phyloP scores from a whole-genome alignment of 2,888 invertebrate genomes.

The Sphaeridia pumilis region DNA sequence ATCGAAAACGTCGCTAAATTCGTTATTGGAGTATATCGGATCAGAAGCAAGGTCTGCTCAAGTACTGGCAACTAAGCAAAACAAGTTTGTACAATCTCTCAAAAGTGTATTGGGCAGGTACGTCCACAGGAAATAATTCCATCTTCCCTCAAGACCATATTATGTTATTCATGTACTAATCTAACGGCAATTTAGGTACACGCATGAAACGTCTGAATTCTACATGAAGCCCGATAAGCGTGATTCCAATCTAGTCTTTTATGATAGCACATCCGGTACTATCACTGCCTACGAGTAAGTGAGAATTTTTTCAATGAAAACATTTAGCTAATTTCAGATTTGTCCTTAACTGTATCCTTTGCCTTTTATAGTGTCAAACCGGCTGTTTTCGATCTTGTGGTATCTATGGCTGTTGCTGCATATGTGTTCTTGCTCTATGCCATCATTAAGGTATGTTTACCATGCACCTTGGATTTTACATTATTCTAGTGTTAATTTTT shows the following conservation, averaged over 20 bases:
- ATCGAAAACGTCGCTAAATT: slow-evolving; percentile 56
- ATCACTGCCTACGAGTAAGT: slow-evolving; percentile 80
- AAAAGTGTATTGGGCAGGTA: slow-evolving; percentile 60
- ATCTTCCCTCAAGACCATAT: no score
- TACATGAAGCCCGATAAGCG: slow-evolving; percentile 63
- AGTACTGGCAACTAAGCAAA: slow-evolving; percentile 53
- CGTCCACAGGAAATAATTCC: no score
- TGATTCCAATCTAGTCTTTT: slow-evolving; percentile 87
- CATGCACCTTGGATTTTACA: not conserved
- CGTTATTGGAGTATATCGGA: slow-evolving; percentile 63
- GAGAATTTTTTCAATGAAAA: slow-evolving; percentile 17
- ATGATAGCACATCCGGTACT: slow-evolving; percentile 63
- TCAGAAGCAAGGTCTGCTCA: slow-evolving; percentile 65
- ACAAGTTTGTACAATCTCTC: slow-evolving; percentile 55
- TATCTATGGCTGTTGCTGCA: slow-evolving; percentile 69
- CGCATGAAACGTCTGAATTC: slow-evolving; percentile 38
- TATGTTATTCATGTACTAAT: not conserved
- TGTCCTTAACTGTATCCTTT: no score
- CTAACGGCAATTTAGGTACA: slow-evolving; percentile 19
- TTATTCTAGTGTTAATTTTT: not conserved
- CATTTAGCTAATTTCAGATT: not conserved
- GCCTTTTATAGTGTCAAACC: slow-evolving; percentile 75
- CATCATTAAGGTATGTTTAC: slow-evolving; percentile 48
- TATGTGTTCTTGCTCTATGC: slow-evolving; percentile 80
- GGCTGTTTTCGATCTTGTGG: slow-evolving; percentile 90